Evolutionary conservation across 2,888 invertebrate species (phyloP).

Genomic region (Hypomecis punctinalis): DNA sequence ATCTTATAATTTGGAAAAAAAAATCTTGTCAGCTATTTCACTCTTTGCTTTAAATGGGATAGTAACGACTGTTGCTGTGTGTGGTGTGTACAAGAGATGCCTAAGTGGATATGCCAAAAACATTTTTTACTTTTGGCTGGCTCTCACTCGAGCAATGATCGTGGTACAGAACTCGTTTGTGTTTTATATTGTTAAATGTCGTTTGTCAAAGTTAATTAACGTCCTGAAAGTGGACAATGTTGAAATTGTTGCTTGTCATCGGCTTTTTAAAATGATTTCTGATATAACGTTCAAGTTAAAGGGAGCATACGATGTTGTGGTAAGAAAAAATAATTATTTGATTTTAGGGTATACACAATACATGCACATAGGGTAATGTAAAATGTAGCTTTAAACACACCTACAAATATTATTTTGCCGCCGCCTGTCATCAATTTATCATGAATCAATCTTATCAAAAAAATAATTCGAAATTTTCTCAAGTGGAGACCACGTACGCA

Average conservation of each 20-base stretch:
- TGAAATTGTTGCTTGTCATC: neutral
- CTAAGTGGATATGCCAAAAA: too few species aligned
- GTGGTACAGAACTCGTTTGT: constrained; percentile 1
- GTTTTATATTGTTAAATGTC: constrained; percentile 3
- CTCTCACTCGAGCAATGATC: neutral
- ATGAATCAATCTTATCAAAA: too few species aligned
- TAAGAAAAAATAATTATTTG: neutral
- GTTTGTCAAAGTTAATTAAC: neutral
- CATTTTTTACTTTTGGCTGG: neutral
- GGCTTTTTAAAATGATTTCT: constrained; percentile 1
- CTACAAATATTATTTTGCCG: too few species aligned
- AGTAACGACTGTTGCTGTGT: neutral
- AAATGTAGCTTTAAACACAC: too few species aligned
- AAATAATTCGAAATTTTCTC: too few species aligned
- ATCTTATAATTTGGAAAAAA: neutral
- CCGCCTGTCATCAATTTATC: too few species aligned
- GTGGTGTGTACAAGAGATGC: neutral
- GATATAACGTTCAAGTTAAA: neutral
- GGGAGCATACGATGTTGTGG: neutral
- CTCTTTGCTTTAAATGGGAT: too few species aligned
- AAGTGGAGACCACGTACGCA: too few species aligned
- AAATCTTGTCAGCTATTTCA: neutral
- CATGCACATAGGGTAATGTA: too few species aligned
- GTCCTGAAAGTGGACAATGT: neutral
- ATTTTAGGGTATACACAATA: too few species aligned